Evolutionary conservation across 2,888 invertebrate genomes (phyloP), one percentile per base, ranked within the genome.

Genomic region (Spilosoma lubricipeda): DNA sequence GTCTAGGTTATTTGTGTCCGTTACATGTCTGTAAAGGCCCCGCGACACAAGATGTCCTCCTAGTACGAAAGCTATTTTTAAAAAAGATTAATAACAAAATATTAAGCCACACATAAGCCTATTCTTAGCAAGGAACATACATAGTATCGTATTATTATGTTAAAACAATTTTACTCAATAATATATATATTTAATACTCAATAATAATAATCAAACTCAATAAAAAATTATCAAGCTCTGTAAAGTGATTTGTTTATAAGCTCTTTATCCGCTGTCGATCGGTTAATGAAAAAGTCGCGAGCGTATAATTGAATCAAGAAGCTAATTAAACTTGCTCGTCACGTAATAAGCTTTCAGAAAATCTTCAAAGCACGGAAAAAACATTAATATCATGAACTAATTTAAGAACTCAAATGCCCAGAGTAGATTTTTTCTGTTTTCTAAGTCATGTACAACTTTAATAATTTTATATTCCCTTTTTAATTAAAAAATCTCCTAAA

Each of bases 281-380:
- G 56, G 23, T 30, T 68, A 75, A 75, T 75, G 65, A 52, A 20
- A 67, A 45, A 70, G 74, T 67, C 45, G 65, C 27, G 59, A 63
- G 2, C 42, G 56, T 67, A 64, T 67, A 64, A 74, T 48, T 71
- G 63, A 68, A 65, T 68, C 68, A 42, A 52, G 56, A 71, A 74
- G 30, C 52, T 64, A n/a, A 11, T 56, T 27, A 56, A 56, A 27
- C 3, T n/a, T 48, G 48, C 20, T 20, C 20, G 48, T 48, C 48
- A 48, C 3, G 27, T 59, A 13, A 27, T 27, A 27, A n/a, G 27
- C 27, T 45, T n/a, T 11, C 8, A n/a, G n/a, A 56, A 8, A 56
- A 11, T n/a, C 23, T 56, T 56, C n/a, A 56, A 9, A 11, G 3
- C 9, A 56, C 4, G 56, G 23, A 56, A n/a, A 56, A 52, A 23